Conservation (phyloP, 1,140 invertebrate species). For the Zaprionus ornatus region DNA sequence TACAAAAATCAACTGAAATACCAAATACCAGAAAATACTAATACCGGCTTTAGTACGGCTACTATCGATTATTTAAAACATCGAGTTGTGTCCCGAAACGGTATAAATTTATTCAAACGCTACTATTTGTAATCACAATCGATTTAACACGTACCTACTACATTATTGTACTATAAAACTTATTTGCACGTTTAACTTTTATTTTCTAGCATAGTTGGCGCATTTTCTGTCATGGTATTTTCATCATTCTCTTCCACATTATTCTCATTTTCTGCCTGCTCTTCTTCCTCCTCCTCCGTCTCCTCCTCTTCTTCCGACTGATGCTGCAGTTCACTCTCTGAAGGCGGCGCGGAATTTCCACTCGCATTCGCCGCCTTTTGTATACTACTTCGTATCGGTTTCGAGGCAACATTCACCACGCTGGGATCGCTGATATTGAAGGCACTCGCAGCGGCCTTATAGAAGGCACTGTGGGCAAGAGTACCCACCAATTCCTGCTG, state of each 20-base stretch:
- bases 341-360: background rate
- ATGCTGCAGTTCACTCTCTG: background rate
- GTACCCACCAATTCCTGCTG: slow-evolving; percentile 31
- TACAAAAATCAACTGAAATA: background rate
- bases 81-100: background rate
- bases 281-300: slow-evolving; percentile 1
- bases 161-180: background rate
- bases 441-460: slow-evolving; percentile 30
- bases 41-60: background rate
- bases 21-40: slow-evolving; percentile 1
- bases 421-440: slow-evolving; percentile 27
- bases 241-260: slow-evolving; percentile 6
- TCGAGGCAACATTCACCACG: slow-evolving; percentile 27
- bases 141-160: too few relatives aligned
- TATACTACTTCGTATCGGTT: background rate
- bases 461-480: slow-evolving; percentile 29
- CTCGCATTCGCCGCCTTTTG: background rate
- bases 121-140: too few relatives aligned
- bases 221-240: background rate
- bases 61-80: background rate
- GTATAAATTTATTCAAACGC: background rate
- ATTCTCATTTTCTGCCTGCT: background rate
- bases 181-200: slow-evolving; percentile 7
- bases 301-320: background rate
- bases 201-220: slow-evolving; percentile 10